Evolutionary conservation across 2,797 vertebrate genomes (phyloP).

Genomic region (Oryzias dopingdopingensis): DNA sequence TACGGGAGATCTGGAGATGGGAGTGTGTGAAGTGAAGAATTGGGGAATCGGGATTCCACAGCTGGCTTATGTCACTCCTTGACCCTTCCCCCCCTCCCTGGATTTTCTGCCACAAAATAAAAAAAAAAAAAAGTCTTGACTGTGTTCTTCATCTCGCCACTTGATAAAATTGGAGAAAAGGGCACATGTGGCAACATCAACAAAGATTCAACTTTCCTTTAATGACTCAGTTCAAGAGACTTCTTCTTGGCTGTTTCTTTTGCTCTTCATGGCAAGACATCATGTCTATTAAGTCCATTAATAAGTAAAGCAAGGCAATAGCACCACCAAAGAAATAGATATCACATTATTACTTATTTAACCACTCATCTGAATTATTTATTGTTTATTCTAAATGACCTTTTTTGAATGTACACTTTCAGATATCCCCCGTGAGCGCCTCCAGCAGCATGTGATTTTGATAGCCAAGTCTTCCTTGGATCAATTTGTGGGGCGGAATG

Average conservation of each 20-base stretch:
- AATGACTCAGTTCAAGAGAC: constrained; percentile 58
- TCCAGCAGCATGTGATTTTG: constrained; percentile 56
- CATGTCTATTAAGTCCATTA: constrained; percentile 74
- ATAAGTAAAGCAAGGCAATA: constrained; percentile 77
- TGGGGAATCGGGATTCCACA: constrained; percentile 69
- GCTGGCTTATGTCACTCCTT: constrained; percentile 77
- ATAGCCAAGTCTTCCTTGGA: constrained; percentile 65
- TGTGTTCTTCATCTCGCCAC: constrained; percentile 40
- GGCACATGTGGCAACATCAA: constrained; percentile 49
- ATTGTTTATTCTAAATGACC: constrained; percentile 80
- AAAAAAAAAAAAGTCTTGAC: constrained; percentile 70
- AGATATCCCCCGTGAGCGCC: constrained; percentile 67
- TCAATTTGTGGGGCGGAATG: constrained; percentile 53
- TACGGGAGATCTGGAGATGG: constrained; percentile 61
- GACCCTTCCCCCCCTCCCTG: constrained; percentile 44
- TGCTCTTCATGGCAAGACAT: constrained; percentile 60
- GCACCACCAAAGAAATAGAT: constrained; percentile 78
- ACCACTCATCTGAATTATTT: constrained; percentile 73
- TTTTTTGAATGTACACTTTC: constrained; percentile 71
- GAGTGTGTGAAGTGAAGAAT: constrained; percentile 36
- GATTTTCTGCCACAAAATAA: constrained; percentile 55
- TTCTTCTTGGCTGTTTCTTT: constrained; percentile 47
- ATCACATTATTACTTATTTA: constrained; percentile 80
- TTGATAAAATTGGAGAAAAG: constrained; percentile 43
- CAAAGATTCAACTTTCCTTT: constrained; percentile 54